These are phyloP conservation scores for Leucozona laternaria DNA, from an alignment of 2,888 invertebrate species.

Conservation along the genomic window DNA sequence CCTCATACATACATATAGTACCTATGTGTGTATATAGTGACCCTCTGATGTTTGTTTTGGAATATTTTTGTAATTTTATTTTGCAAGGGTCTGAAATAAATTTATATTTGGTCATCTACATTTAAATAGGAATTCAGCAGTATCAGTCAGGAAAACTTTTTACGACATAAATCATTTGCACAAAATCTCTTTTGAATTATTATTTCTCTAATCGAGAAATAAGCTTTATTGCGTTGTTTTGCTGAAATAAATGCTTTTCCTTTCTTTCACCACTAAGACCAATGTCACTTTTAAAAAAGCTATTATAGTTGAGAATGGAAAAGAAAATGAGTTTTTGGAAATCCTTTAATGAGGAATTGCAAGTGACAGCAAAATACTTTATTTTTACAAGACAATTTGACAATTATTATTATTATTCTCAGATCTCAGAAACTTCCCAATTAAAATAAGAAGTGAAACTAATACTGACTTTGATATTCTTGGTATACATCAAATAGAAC, in stretches of 20 bases:
- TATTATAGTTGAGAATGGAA: background rate
- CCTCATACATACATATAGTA: background rate
- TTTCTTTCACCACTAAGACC: background rate
- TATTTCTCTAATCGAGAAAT: slow-evolving; percentile 21
- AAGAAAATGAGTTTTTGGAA: slow-evolving; percentile 22
- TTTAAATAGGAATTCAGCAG: background rate
- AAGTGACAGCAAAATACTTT: background rate
- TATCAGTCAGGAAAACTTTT: background rate
- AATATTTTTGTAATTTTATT: background rate
- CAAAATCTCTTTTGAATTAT: slow-evolving; percentile 21
- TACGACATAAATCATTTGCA: slow-evolving; percentile 11
- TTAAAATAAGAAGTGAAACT: background rate
- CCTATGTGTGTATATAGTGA: no score
- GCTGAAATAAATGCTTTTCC: slow-evolving; percentile 1
- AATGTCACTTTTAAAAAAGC: slow-evolving; percentile 3
- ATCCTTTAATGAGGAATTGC: background rate
- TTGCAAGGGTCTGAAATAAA: background rate
- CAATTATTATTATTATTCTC: no score
- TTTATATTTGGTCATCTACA: slow-evolving; percentile 20
- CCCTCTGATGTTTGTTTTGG: slow-evolving; percentile 6
- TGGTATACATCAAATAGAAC: background rate
- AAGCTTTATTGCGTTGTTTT: slow-evolving; percentile 15
- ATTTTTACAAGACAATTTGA: background rate
- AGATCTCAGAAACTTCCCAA: background rate
- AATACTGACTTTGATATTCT: background rate